Evolutionary conservation across 1,140 invertebrate genomes (phyloP).

Genomic region (Hyles vespertilio): DNA sequence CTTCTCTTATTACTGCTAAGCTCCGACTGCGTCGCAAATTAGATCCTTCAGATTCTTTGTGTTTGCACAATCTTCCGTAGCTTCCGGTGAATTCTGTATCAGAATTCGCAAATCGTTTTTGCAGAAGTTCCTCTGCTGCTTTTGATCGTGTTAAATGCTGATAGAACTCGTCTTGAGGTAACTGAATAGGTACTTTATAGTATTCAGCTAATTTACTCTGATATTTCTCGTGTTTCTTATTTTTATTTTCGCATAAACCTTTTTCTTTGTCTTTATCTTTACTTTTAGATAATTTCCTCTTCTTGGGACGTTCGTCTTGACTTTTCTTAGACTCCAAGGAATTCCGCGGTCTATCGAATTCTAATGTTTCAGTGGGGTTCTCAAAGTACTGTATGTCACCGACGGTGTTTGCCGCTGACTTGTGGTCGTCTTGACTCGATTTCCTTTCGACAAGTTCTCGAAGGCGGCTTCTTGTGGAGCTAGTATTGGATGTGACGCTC

Average conservation of each 20-base stretch:
- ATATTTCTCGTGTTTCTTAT: slow-evolving; percentile 69
- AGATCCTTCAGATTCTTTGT: slow-evolving; percentile 76
- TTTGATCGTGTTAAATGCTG: slow-evolving; percentile 66
- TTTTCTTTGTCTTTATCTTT: slow-evolving; percentile 55
- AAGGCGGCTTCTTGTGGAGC: slow-evolving; percentile 72
- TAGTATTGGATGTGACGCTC: slow-evolving; percentile 65
- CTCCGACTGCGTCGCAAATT: slow-evolving; percentile 83
- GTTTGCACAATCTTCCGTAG: slow-evolving; percentile 68
- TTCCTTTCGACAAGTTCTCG: slow-evolving; percentile 73
- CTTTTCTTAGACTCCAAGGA: slow-evolving; percentile 57
- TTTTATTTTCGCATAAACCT: slow-evolving; percentile 48
- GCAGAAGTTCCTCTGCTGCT: slow-evolving; percentile 64
- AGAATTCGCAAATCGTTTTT: slow-evolving; percentile 63
- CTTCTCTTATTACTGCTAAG: slow-evolving; percentile 85
- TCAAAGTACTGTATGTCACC: slow-evolving; percentile 73
- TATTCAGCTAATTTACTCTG: slow-evolving; percentile 70
- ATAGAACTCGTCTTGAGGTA: slow-evolving; percentile 71
- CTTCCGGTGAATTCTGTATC: slow-evolving; percentile 67
- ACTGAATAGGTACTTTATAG: slow-evolving; percentile 61
- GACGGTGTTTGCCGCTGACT: slow-evolving; percentile 61
- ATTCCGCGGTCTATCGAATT: slow-evolving; percentile 63
- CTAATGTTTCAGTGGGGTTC: slow-evolving; percentile 70
- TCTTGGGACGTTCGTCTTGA: slow-evolving; percentile 60
- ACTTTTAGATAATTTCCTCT: slow-evolving; percentile 55
- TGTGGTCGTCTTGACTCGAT: slow-evolving; percentile 69